Conservation (phyloP, 2,113 vertebrate genomes). For the Platysteira castanea region DNA sequence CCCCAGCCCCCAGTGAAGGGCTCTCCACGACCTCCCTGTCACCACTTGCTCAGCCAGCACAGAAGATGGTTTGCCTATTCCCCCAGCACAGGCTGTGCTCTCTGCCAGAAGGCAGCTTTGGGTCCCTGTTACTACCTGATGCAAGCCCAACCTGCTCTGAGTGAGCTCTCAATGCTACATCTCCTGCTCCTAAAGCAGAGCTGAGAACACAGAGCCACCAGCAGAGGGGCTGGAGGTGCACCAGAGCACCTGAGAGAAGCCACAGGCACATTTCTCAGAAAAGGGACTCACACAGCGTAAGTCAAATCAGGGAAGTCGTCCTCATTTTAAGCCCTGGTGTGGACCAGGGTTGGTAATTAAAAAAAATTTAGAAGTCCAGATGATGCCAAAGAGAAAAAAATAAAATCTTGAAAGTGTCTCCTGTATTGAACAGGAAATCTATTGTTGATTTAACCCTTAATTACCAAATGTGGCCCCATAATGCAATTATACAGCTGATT, state of each 20-base stretch:
- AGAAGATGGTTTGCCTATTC: not conserved
- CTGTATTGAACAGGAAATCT: not conserved
- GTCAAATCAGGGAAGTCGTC: not conserved
- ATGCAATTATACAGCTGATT: not conserved
- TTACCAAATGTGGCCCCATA: not conserved
- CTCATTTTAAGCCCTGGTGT: not conserved
- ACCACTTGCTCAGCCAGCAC: not conserved
- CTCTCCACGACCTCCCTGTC: not conserved
- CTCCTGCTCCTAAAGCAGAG: rapidly evolving
- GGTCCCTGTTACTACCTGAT: rapidly evolving
- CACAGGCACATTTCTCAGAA: not conserved
- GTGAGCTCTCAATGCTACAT: not conserved
- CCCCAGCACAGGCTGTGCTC: not conserved
- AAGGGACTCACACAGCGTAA: rapidly evolving
- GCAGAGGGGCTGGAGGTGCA: not conserved
- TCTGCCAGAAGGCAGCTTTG: not conserved
- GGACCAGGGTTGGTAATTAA: rapidly evolving
- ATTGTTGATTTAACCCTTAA: not conserved
- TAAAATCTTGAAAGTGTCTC: not conserved
- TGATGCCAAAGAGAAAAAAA: not conserved
- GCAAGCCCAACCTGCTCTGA: not conserved
- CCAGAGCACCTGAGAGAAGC: not conserved
- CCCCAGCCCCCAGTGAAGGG: too few species aligned
- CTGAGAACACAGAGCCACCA: not conserved
- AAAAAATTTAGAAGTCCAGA: not conserved